These are phyloP conservation scores for Phengaris alcon DNA, from an alignment of 2,888 invertebrate species.

Conservation along the genomic window DNA sequence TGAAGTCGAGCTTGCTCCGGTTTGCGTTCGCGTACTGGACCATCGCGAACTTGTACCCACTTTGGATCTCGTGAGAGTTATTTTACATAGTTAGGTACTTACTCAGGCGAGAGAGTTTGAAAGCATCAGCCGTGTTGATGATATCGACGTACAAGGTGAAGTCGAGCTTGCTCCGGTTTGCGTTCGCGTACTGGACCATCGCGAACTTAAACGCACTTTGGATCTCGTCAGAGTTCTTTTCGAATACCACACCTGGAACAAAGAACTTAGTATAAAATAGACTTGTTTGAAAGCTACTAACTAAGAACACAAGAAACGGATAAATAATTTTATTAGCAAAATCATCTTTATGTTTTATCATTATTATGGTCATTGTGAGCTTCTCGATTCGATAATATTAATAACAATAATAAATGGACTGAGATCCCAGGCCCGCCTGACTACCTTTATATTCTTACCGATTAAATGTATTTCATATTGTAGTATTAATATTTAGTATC, in stretches of 20 bases:
- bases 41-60: no score
- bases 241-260: constrained; percentile 89
- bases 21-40: constrained; percentile 83
- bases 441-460: no score
- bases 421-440: no score
- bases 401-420: no score
- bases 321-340: no score
- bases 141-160: constrained; percentile 91
- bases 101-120: constrained; percentile 93
- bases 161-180: constrained; percentile 86
- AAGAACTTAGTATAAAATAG: not conserved
- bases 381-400: no score
- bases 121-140: constrained; percentile 94
- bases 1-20: constrained; percentile 85
- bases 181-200: constrained; percentile 87
- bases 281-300: not conserved
- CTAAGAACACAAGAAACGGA: not conserved
- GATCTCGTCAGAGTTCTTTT: constrained; percentile 91
- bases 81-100: constrained; percentile 68
- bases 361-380: no score
- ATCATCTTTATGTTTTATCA: no score
- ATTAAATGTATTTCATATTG: no score
- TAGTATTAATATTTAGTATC: no score
- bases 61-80: no score
- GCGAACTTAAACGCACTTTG: constrained; percentile 93